Percentiles rank a stretch among this genome's conserved stretches.
Conservation (phyloP, 2,797 vertebrate genomes). For the Cossypha heuglini region DNA sequence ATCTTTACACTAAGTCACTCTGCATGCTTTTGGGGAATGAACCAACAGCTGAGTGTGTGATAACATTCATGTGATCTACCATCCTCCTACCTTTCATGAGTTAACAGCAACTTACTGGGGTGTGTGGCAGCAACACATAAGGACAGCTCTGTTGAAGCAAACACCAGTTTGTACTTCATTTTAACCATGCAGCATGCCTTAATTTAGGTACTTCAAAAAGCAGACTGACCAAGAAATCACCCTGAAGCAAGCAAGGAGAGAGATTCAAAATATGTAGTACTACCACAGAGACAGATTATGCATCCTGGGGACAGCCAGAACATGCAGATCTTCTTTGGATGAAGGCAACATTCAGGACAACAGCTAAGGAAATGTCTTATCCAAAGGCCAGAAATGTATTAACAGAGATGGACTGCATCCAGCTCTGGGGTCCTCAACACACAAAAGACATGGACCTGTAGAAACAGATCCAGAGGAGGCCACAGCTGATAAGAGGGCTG, state of each 20-base stretch:
- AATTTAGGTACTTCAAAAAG: background rate
- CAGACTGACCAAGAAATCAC: background rate
- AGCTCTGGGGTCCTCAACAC: background rate
- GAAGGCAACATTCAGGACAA: background rate
- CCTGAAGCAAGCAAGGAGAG: background rate
- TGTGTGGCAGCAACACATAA: background rate
- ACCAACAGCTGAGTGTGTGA: background rate
- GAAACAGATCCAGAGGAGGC: background rate
- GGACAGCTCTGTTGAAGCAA: background rate
- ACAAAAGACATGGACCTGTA: background rate
- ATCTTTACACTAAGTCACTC: background rate
- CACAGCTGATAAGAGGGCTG: background rate
- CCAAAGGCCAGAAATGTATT: background rate
- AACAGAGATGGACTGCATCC: background rate
- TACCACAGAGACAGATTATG: accelerated
- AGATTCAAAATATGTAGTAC: background rate
- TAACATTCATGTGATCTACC: background rate
- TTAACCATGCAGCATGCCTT: background rate
- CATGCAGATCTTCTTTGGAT: background rate
- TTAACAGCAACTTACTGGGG: background rate
- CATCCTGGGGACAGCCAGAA: background rate
- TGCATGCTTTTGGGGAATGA: background rate
- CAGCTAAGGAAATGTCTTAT: background rate
- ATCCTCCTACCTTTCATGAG: background rate
- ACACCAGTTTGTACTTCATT: background rate